Base-by-base conservation (phyloP, 2,113 vertebrate species). In the Poicephalus meyeri region DNA sequence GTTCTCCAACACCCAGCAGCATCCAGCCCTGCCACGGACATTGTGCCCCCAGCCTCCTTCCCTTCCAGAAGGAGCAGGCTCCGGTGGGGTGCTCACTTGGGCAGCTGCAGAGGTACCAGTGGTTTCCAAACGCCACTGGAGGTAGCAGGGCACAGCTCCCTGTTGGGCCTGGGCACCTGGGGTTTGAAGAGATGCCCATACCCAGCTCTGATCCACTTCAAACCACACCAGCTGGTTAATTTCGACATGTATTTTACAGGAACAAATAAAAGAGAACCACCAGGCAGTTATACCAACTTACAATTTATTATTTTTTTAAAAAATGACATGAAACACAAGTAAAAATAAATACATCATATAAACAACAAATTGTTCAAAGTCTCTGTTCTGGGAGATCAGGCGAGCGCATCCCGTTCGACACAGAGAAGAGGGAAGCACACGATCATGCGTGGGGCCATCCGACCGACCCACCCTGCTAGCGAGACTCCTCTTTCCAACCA, bases 301-400 rank as follows among this genome's bases (percentile, higher is more conserved):
- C 97, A 98, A 97, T 98, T 98, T 98, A 98, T 98, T 98, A 72
- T 98, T 97, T 97, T 98, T 97, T 97, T 69, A 96, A 98, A 98
- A 98, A 98, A 98, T 98, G 98, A 98, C 98, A 98, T 98, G 98
- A 98, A 98, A 98, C 98, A 98, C 98, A 98, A 98, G 98, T 98
- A 98, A 98, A 98, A 98, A 98, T 98, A 98, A 98, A 98, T 98
- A 98, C 97, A 98, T 98, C 97, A 98, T 98, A 98, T 98, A 98
- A 98, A 98, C 98, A 98, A 98, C 98, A 98, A 98, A 98, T 98
- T 98, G 97, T 98, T 98, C 98, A 98, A 96, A 93, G 97, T 98
- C 98, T 98, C 97, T 98, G 97, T 72, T 96, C 93, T 84, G 96
- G 97, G 97, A 96, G 93, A 95, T 68, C 86, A 91, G 93, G 95